Base-by-base conservation (phyloP, 37 sponge, comb jelly and placozoan species). In the Tethya wilhelma region DNA sequence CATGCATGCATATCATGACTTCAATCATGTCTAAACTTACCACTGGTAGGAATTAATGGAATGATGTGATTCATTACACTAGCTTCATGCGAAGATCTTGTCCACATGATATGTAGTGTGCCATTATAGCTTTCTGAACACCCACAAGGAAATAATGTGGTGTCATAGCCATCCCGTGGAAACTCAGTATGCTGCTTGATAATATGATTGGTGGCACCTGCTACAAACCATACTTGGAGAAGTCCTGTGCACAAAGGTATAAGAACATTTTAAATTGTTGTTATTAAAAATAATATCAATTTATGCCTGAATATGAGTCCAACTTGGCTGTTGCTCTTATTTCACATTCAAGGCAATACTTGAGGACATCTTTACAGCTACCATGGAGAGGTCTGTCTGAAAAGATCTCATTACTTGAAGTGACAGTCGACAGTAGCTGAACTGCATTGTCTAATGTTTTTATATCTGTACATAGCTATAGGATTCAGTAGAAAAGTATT, bases 81-180 rank as follows among this genome's bases (percentile, higher is more conserved):
- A 9, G 67, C 23, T 9, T 67, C 4, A 17, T 17, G 37, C 17
- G 23, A 23, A 9, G 67, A 8, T 67, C 4, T 67, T 38, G 34
- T 38, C 67, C 67, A 67, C 67, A 67, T 67, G 5, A 67, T 19
- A 32, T 67, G 38, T 5, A 67, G 2, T 6, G 30, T 67, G 8
- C 67, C 67, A 7, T 67, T 67, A 5, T 36, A 19, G 30, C 12
- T 8, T 11, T 62, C 67, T 67, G 39, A 14, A 38, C 67, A 67
- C 8, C 38, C 39, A 36, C 67, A 67, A 67, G 67, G 67, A 67
- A 67, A 67, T 67, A 67, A 7, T 8, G 67, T 67, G 23, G 67
- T 67, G 67, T 67, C 39, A 36, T 67, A 67, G 29, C 38, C 67
- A 67, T 67, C 67, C 19, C 38, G 67, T 30, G 20, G 67, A 17